phyloP scores from a whole-genome alignment of 2,888 invertebrate genomes.

The Mythimna vitellina region DNA sequence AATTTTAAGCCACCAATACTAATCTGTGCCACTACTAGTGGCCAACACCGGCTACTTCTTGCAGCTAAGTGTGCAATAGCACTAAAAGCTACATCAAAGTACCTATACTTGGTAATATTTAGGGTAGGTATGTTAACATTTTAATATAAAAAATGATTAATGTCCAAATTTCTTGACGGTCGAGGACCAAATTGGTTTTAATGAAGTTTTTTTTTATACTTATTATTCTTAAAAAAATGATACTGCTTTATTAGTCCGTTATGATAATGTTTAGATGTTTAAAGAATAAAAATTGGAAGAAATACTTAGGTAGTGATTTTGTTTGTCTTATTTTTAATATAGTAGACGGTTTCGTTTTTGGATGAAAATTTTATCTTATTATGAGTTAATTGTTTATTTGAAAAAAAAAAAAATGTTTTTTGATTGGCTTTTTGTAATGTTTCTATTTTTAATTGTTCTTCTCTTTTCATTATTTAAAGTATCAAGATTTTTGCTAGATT shows the following conservation, averaged over 20 bases:
- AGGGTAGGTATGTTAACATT: slow-evolving; percentile 43
- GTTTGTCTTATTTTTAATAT: slow-evolving; percentile 19
- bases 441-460: background rate
- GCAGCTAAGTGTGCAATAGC: background rate
- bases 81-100: slow-evolving; percentile 20
- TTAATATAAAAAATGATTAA: slow-evolving; percentile 69
- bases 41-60: background rate
- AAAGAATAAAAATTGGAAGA: slow-evolving; percentile 7
- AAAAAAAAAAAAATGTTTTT: background rate
- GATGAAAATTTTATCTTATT: background rate
- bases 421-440: background rate
- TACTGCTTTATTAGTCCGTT: slow-evolving; percentile 47
- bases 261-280: slow-evolving; percentile 39
- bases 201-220: slow-evolving; percentile 62
- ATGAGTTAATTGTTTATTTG: background rate
- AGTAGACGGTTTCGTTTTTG: background rate
- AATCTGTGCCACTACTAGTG: background rate
- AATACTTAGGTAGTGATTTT: background rate
- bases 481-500: no score
- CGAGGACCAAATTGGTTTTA: slow-evolving; percentile 59
- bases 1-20: no score
- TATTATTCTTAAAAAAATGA: slow-evolving; percentile 21
- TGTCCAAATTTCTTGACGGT: slow-evolving; percentile 63
- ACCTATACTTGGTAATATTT: background rate
- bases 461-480: background rate